A percentile compares a stretch with the other conserved stretches of the same genome.
Conservation (phyloP, 2,797 vertebrate species). For the Myotis pilosus region DNA sequence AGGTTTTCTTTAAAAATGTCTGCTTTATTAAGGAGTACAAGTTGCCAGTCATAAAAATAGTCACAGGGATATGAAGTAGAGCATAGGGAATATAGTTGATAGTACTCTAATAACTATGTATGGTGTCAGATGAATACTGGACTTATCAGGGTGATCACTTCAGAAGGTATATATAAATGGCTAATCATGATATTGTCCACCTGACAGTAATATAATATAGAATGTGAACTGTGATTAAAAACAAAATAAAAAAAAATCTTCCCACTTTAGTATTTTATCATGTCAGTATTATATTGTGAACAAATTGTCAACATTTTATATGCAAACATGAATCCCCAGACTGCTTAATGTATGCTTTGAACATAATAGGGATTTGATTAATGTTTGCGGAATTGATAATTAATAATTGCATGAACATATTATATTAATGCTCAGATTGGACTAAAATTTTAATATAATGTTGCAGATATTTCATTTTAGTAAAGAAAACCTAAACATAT, state of each 20-base stretch:
- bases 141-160: neutral
- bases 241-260: neutral
- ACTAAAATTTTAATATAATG: neutral
- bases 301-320: neutral
- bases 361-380: neutral
- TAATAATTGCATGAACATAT: neutral
- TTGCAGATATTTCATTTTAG: neutral
- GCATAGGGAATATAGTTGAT: too few relatives aligned
- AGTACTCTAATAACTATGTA: neutral
- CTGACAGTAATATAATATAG: neutral
- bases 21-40: neutral
- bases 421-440: neutral
- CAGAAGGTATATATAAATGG: neutral
- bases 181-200: neutral
- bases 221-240: neutral
- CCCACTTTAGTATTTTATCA: neutral
- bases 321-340: neutral
- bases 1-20: neutral
- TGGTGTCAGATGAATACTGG: neutral
- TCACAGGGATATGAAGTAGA: neutral
- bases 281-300: neutral
- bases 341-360: neutral
- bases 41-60: neutral
- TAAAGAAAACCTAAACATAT: neutral
- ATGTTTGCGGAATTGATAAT: constrained; percentile 7